phyloP scores from a whole-genome alignment of 2,888 invertebrate genomes.

The Nebria salina region DNA sequence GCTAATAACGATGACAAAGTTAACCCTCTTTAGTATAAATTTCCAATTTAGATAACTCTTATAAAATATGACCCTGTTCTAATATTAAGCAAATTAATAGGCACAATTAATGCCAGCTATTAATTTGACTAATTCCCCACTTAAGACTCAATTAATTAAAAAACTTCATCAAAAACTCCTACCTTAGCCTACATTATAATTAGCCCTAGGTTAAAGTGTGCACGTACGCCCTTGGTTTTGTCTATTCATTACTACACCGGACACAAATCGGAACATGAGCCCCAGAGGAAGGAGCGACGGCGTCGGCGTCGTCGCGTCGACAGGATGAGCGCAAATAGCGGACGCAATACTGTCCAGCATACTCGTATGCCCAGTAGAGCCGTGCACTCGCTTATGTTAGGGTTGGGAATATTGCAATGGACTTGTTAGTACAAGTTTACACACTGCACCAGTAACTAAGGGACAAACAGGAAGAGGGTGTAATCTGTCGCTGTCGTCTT shows the following conservation, averaged over 20 bases:
- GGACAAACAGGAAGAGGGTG: slow-evolving; percentile 4
- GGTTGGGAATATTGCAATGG: slow-evolving; percentile 6
- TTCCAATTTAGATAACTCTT: background rate
- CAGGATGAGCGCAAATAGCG: background rate
- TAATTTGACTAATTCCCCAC: background rate
- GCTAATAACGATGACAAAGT: background rate
- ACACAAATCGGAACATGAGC: slow-evolving; percentile 17
- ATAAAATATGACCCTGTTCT: background rate
- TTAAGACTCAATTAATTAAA: background rate
- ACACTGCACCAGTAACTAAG: background rate
- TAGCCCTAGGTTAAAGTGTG: background rate
- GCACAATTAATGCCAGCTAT: background rate
- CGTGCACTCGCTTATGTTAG: background rate
- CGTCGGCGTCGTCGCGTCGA: background rate
- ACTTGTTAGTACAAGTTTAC: slow-evolving; percentile 16
- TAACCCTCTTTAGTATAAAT: background rate
- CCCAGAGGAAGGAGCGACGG: background rate
- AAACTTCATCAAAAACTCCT: slow-evolving; percentile 3
- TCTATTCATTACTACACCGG: slow-evolving; percentile 14
- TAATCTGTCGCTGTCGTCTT: slow-evolving; percentile 6
- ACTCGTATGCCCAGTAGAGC: background rate
- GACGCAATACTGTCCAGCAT: background rate
- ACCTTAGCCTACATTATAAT: background rate
- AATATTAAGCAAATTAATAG: background rate
- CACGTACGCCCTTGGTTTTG: slow-evolving; percentile 13